Evolutionary conservation across 2,888 invertebrate species (phyloP).

Genomic region (Caenorhabditis angaria): DNA sequence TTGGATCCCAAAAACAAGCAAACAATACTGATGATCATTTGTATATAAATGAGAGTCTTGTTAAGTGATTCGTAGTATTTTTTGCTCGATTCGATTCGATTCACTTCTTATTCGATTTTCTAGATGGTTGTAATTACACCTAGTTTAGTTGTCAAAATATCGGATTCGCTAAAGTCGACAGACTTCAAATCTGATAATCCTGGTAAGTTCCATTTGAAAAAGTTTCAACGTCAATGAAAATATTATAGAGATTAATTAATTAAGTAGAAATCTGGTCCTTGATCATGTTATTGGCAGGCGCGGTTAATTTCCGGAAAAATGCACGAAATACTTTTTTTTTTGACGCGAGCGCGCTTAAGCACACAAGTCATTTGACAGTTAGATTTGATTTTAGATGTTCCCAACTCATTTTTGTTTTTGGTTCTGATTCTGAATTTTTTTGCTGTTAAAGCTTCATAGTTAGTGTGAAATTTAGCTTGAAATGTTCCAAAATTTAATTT

Average conservation of each 20-base stretch:
- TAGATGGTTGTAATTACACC: not conserved
- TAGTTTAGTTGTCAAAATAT: not conserved
- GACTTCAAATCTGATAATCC: not conserved
- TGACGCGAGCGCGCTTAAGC: not conserved
- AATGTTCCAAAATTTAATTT: no score
- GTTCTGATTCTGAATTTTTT: no score
- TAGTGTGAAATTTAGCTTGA: no score
- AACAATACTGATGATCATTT: not conserved
- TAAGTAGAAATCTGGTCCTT: not conserved
- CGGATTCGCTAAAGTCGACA: not conserved
- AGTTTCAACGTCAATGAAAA: no score
- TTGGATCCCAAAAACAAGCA: no score
- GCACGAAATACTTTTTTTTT: constrained; percentile 2
- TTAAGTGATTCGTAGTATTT: not conserved
- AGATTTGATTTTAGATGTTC: no score
- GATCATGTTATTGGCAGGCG: constrained; percentile 2
- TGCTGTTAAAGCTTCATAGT: no score
- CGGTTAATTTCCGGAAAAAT: constrained; percentile 4
- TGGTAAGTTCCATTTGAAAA: not conserved
- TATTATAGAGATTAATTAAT: no score
- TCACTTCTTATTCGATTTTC: no score
- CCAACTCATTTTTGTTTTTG: no score
- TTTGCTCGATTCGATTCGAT: not conserved
- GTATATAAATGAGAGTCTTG: not conserved
- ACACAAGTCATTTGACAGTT: not conserved